Evolutionary conservation across 2,797 vertebrate genomes (phyloP).

Genomic region (Leptoclinus maculatus): DNA sequence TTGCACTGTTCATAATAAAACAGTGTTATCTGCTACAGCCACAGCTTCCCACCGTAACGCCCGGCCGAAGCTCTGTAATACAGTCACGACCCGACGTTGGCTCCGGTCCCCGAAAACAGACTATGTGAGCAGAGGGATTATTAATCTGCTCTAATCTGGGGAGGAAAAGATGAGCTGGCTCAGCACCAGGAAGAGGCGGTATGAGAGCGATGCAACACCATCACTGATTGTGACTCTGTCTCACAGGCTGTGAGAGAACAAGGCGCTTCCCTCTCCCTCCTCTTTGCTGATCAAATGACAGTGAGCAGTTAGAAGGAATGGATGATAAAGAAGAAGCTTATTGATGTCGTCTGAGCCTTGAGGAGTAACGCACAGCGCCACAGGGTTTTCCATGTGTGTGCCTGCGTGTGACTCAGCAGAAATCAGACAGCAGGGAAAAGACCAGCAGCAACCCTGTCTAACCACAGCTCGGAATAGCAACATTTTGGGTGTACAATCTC

Average conservation of each 20-base stretch:
- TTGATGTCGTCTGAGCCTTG: conserved; percentile 25
- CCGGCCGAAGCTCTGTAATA: conserved; percentile 29
- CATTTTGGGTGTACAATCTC: conserved; percentile 26
- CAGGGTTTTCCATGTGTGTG: conserved; percentile 41
- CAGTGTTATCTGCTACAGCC: conserved; percentile 32
- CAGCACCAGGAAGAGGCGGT: conserved; percentile 56
- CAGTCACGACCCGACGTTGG: conserved; percentile 46
- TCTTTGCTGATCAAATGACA: conserved; percentile 30
- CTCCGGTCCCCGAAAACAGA: conserved; percentile 50
- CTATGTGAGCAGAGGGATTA: conserved; percentile 70
- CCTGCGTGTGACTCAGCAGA: conserved; percentile 64
- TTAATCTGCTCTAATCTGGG: conserved; percentile 78
- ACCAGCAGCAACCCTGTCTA: conserved; percentile 50
- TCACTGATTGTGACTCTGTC: conserved; percentile 17
- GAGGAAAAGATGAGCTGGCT: conserved; percentile 63
- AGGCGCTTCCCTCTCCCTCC: neutral
- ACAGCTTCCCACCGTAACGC: conserved; percentile 38
- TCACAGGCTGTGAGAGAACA: neutral
- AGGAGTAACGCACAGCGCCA: conserved; percentile 27
- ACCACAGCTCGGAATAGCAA: conserved; percentile 46
- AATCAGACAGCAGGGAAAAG: conserved; percentile 46
- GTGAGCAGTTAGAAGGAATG: neutral
- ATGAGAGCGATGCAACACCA: conserved; percentile 17
- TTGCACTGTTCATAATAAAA: conserved; percentile 43
- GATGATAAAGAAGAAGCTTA: conserved; percentile 32